Conservation (phyloP, 2,797 vertebrate genomes). For the Neomorphus geoffroyi region DNA sequence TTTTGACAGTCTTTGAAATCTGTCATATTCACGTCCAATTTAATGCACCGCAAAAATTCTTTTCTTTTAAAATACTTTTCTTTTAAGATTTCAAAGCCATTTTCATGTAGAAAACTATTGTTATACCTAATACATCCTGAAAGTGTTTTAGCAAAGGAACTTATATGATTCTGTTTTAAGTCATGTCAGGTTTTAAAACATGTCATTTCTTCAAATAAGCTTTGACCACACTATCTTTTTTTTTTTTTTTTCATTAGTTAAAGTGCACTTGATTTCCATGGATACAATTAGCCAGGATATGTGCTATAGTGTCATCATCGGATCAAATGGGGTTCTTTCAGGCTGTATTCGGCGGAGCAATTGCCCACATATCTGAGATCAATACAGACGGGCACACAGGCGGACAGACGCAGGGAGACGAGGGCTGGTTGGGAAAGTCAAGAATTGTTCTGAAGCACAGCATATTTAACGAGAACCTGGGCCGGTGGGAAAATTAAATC, state of each 20-base stretch:
- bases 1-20: slow-evolving; percentile 96
- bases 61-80: slow-evolving; percentile 80
- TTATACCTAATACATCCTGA: slow-evolving; percentile 83
- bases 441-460: neutral
- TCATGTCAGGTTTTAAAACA: slow-evolving; percentile 80
- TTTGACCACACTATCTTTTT: slow-evolving; percentile 69
- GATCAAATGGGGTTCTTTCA: slow-evolving; percentile 56
- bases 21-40: slow-evolving; percentile 95
- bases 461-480: neutral
- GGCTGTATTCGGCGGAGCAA: slow-evolving; percentile 31
- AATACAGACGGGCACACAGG: slow-evolving; percentile 17
- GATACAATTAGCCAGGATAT: slow-evolving; percentile 72
- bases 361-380: slow-evolving; percentile 67
- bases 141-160: slow-evolving; percentile 82
- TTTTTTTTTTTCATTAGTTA: slow-evolving; percentile 65
- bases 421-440: slow-evolving; percentile 29
- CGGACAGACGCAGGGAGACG: slow-evolving; percentile 8
- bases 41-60: slow-evolving; percentile 81
- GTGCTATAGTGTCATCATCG: neutral
- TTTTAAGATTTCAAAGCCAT: slow-evolving; percentile 85
- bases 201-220: slow-evolving; percentile 77
- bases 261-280: slow-evolving; percentile 72
- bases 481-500: slow-evolving; percentile 14
- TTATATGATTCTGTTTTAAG: slow-evolving; percentile 83
- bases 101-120: slow-evolving; percentile 85